A percentile compares a stretch with the other conserved stretches of the same genome.
phyloP scores from a whole-genome alignment of 2,797 vertebrate species.

The Characodon lateralis region DNA sequence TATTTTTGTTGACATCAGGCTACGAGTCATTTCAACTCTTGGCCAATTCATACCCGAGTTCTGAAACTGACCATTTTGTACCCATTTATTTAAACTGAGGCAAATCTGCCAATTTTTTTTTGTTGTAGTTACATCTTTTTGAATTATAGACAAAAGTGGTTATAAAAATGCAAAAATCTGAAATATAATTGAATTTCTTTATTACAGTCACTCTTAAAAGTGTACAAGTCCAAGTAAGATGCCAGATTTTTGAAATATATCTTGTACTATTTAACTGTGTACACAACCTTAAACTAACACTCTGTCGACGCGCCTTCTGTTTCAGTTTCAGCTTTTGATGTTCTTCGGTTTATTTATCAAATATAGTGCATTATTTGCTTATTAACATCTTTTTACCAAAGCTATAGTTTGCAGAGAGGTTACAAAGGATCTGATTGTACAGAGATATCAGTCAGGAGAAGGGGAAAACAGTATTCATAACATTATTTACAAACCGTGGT shows the following conservation, averaged over 20 bases:
- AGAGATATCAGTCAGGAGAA: neutral
- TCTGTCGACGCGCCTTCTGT: too few relatives aligned
- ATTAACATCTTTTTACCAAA: neutral
- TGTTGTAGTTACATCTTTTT: neutral
- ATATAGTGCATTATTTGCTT: neutral
- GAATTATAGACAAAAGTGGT: neutral
- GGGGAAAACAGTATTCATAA: neutral
- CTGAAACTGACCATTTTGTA: neutral
- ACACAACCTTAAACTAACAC: neutral
- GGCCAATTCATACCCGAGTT: neutral
- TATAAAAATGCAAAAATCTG: neutral
- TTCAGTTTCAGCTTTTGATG: too few relatives aligned
- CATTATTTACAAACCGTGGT: neutral
- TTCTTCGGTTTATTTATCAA: neutral
- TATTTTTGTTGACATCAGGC: constrained; percentile 53
- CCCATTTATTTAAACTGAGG: neutral
- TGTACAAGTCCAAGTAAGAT: neutral
- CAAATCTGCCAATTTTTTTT: neutral
- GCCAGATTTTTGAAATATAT: neutral
- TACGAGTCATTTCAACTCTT: neutral
- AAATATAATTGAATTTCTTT: neutral
- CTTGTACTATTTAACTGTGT: neutral
- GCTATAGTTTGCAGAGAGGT: neutral
- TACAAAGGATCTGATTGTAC: neutral
- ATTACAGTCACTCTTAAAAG: constrained; percentile 2